A percentile compares a stretch with the other conserved stretches of the same genome.
These are phyloP conservation scores for Lepus europaeus DNA, from an alignment of 2,113 vertebrate species.

Conservation along the genomic window DNA sequence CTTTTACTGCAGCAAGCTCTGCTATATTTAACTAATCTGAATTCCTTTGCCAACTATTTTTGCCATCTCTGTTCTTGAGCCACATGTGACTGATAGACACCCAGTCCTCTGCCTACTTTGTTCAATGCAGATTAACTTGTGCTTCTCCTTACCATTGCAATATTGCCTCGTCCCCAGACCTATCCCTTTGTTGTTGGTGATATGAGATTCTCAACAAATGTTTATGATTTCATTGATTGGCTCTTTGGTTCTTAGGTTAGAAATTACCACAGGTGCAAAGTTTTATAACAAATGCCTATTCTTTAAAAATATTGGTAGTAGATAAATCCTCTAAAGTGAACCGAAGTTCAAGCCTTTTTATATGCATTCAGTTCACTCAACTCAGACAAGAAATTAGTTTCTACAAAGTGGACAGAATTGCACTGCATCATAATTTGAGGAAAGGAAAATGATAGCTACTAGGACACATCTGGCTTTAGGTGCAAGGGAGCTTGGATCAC, in stretches of 20 bases:
- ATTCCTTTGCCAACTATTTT: background rate
- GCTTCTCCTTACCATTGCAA: background rate
- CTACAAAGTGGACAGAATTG: background rate
- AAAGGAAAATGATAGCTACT: background rate
- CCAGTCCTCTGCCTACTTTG: background rate
- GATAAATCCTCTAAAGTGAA: background rate
- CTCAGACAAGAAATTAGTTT: background rate
- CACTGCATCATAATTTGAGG: background rate
- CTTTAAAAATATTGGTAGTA: constrained; percentile 23
- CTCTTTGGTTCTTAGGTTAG: background rate
- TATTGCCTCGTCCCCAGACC: background rate
- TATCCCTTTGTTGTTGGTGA: background rate
- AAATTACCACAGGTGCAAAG: background rate
- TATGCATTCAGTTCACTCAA: background rate
- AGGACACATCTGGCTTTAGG: background rate
- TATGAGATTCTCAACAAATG: background rate
- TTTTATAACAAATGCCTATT: background rate
- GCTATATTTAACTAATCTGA: background rate
- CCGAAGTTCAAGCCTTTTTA: background rate
- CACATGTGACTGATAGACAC: background rate
- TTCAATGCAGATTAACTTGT: background rate
- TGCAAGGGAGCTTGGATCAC: background rate
- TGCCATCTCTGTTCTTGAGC: background rate
- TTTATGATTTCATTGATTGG: background rate
- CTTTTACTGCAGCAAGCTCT: background rate